These are phyloP conservation scores for Salarias fasciatus DNA, from an alignment of 2,797 vertebrate genomes.

Conservation along the genomic window DNA sequence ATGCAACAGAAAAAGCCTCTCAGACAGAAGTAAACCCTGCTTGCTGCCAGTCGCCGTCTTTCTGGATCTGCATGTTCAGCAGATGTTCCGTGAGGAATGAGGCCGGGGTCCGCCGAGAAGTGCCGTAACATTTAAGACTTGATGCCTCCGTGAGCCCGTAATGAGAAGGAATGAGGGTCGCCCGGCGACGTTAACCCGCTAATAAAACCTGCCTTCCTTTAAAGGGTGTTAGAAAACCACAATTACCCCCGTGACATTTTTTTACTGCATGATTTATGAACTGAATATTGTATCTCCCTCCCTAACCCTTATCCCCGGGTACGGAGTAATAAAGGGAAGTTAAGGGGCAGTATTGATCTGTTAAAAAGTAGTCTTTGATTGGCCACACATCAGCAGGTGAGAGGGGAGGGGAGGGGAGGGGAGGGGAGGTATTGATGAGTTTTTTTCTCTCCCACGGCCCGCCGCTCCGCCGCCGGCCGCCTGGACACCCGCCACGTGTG, in stretches of 20 bases:
- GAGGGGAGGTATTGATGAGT: slow-evolving; percentile 58
- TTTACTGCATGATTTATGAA: slow-evolving; percentile 88
- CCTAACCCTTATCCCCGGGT: slow-evolving; percentile 58
- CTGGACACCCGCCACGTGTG: slow-evolving; percentile 81
- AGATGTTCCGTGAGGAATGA: slow-evolving; percentile 44
- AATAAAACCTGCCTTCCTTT: slow-evolving; percentile 81
- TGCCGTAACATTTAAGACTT: slow-evolving; percentile 64
- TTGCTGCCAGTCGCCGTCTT: slow-evolving; percentile 28
- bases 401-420: slow-evolving; percentile 14
- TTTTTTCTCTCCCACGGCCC: slow-evolving; percentile 58
- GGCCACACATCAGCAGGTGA: slow-evolving; percentile 45
- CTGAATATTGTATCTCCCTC: slow-evolving; percentile 80
- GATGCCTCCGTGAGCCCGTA: slow-evolving; percentile 75
- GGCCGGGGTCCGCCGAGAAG: slow-evolving; percentile 47
- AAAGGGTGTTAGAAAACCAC: slow-evolving; percentile 84
- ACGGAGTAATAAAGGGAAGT: slow-evolving; percentile 75
- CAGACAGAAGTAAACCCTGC: slow-evolving; percentile 16
- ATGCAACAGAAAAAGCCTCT: slow-evolving; percentile 24
- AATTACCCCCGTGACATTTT: slow-evolving; percentile 85
- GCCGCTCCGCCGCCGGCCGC: slow-evolving; percentile 59
- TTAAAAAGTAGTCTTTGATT: slow-evolving; percentile 72
- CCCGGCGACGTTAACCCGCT: slow-evolving; percentile 73
- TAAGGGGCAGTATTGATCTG: slow-evolving; percentile 76
- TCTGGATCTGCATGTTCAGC: slow-evolving; percentile 30
- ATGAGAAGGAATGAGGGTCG: slow-evolving; percentile 78